Evolutionary conservation across 2,797 vertebrate species (phyloP).

Genomic region (Propithecus perrieri): DNA sequence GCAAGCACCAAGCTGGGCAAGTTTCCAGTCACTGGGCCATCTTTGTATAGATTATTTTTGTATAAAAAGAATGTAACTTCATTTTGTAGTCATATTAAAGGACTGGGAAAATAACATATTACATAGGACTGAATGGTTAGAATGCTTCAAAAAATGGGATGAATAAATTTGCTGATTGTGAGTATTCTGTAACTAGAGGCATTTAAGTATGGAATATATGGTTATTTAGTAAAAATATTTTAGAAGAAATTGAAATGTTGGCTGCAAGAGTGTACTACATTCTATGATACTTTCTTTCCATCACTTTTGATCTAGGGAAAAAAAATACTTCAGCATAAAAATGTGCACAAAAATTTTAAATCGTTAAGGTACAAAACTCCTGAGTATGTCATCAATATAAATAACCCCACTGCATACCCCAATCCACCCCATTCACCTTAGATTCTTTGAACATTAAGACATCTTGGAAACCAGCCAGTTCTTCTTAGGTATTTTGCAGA

Average conservation of each 20-base stretch:
- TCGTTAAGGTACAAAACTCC: background rate
- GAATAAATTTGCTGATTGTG: conserved; percentile 44
- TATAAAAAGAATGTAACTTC: conserved; percentile 30
- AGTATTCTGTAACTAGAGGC: conserved; percentile 22
- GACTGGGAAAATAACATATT: background rate
- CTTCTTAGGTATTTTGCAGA: background rate
- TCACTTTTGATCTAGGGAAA: background rate
- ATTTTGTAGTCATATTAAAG: conserved; percentile 15
- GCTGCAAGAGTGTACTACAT: background rate
- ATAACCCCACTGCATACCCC: background rate
- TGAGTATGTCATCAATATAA: background rate
- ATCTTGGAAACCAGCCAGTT: background rate
- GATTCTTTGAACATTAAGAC: background rate
- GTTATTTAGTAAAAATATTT: conserved; percentile 43
- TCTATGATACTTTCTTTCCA: background rate
- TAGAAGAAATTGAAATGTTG: conserved; percentile 18
- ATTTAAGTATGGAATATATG: background rate
- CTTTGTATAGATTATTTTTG: background rate
- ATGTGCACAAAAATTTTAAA: background rate
- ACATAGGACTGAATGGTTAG: background rate
- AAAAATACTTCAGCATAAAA: background rate
- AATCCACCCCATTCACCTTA: background rate
- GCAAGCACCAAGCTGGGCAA: background rate
- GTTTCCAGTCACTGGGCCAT: background rate
- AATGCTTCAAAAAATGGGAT: background rate